Conservation (phyloP, 2,113 vertebrate species). For the Calidris pugnax region DNA sequence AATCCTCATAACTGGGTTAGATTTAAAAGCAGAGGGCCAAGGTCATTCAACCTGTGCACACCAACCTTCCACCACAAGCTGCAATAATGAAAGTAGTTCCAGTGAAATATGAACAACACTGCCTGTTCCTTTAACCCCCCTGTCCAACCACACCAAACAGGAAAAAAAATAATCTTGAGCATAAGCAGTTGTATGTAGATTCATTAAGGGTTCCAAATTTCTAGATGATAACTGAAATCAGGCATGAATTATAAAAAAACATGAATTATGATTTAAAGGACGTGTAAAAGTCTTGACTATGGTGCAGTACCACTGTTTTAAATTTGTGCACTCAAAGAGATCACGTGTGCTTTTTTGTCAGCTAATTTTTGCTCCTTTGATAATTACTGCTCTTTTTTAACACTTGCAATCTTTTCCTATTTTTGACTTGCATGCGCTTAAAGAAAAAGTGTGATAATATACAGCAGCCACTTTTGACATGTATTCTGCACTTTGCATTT, state of each 20-base stretch:
- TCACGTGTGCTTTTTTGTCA: not conserved
- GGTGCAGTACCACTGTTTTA: not conserved
- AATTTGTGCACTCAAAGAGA: not conserved
- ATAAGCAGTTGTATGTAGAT: not conserved
- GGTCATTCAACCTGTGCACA: not conserved
- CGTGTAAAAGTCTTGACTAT: not conserved
- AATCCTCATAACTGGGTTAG: not conserved
- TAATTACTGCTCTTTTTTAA: not conserved
- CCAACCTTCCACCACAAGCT: not conserved
- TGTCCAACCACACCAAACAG: not conserved
- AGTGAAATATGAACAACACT: not conserved
- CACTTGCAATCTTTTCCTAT: not conserved
- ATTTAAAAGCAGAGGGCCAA: not conserved
- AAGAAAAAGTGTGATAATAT: not conserved
- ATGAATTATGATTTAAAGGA: not conserved
- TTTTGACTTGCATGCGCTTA: not conserved
- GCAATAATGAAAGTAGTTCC: not conserved
- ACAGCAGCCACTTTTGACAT: not conserved
- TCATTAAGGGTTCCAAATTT: not conserved
- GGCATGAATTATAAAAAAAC: not conserved
- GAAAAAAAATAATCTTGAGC: not conserved
- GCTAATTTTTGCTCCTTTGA: not conserved
- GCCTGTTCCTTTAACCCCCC: not conserved
- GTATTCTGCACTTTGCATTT: not conserved
- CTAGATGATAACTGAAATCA: not conserved